Percentiles rank a stretch among this genome's conserved stretches.
Conservation (phyloP, 2,113 vertebrate species). For the Dasyornis broadbenti region DNA sequence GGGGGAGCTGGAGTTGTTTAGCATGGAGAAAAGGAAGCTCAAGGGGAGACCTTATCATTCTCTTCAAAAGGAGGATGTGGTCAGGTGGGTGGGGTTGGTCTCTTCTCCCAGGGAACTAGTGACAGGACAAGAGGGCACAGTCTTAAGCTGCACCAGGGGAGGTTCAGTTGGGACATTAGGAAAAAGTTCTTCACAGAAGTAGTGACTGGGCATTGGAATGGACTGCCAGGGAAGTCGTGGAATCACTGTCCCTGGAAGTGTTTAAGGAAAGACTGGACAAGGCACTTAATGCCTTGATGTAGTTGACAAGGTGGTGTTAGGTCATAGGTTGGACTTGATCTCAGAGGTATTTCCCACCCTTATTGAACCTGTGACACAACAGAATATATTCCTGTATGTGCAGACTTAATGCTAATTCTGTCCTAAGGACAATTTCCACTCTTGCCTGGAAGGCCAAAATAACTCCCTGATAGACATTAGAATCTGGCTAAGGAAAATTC, state of each 20-base stretch:
- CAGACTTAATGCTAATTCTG: background rate
- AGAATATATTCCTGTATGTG: background rate
- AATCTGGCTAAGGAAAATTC: background rate
- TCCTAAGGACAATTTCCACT: background rate
- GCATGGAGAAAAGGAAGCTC: background rate
- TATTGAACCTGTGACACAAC: background rate
- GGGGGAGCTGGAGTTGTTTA: background rate
- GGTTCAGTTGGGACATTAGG: too few species aligned
- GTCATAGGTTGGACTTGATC: background rate
- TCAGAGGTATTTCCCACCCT: background rate
- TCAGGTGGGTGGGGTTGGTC: accelerated
- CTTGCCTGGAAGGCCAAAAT: background rate
- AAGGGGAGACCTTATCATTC: too few species aligned
- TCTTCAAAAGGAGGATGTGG: background rate
- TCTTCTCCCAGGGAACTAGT: background rate
- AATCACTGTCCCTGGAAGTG: background rate
- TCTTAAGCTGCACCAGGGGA: background rate
- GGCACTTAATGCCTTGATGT: background rate
- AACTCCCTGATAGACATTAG: background rate
- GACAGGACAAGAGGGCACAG: background rate
- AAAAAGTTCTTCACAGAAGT: background rate
- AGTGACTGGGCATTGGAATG: background rate
- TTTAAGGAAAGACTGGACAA: background rate
- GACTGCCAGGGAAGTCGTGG: background rate
- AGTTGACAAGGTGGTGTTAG: background rate